Evolutionary conservation across 2,888 invertebrate genomes (phyloP).

Genomic region (Ophion obscuratus): DNA sequence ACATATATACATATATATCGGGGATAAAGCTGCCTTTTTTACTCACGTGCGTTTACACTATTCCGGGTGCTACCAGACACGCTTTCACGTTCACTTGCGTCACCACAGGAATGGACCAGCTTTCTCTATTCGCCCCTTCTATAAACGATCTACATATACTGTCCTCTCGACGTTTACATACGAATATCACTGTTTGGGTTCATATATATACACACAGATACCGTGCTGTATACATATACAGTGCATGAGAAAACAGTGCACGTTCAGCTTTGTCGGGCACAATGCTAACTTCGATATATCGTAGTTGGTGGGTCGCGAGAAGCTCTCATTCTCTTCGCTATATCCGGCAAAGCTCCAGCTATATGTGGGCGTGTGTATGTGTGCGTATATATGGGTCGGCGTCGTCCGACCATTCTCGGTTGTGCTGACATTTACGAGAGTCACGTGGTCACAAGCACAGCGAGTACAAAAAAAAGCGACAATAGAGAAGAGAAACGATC

Average conservation of each 20-base stretch:
- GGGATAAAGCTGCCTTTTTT: conserved; percentile 31
- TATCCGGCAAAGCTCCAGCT: conserved; percentile 34
- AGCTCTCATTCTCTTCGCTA: conserved; percentile 51
- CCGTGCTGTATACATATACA: background rate
- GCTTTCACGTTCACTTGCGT: conserved; percentile 39
- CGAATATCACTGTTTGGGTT: conserved; percentile 19
- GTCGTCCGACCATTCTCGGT: conserved; percentile 44
- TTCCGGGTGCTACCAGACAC: conserved; percentile 34
- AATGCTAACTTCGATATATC: conserved; percentile 60
- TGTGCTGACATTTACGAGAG: conserved; percentile 57
- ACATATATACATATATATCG: background rate
- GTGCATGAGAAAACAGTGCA: conserved; percentile 43
- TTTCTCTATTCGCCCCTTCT: conserved; percentile 30
- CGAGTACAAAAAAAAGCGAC: conserved; percentile 35
- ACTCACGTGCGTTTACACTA: conserved; percentile 46
- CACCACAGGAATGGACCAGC: conserved; percentile 43
- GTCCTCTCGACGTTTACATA: conserved; percentile 1
- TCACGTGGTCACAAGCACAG: conserved; percentile 47
- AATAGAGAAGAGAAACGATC: conserved; percentile 51
- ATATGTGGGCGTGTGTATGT: background rate
- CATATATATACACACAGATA: background rate
- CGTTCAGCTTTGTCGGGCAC: conserved; percentile 55
- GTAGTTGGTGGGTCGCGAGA: conserved; percentile 17
- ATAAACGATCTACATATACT: conserved; percentile 39
- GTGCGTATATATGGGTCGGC: background rate